Evolutionary conservation across 2,797 vertebrate species (phyloP).

Genomic region (Cheirogaleus major): DNA sequence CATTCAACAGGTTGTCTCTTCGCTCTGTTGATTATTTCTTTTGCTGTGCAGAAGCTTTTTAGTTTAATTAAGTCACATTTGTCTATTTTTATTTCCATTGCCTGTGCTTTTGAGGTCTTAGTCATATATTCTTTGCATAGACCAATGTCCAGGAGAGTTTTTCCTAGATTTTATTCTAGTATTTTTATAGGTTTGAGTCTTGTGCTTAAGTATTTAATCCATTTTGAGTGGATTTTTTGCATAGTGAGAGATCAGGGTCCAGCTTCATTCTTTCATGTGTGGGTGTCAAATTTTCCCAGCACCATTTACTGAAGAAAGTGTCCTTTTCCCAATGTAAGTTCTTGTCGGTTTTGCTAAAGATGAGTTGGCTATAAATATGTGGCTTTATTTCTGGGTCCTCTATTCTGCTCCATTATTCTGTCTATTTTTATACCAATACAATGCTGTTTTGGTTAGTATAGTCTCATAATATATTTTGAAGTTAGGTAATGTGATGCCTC

Average conservation of each 20-base stretch:
- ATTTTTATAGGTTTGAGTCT: background rate
- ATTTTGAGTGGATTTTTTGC: background rate
- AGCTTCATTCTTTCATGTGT: background rate
- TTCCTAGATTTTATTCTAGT: background rate
- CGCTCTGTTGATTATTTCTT: background rate
- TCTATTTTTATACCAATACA: background rate
- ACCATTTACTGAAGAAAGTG: too few relatives aligned
- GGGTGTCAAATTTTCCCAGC: too few relatives aligned
- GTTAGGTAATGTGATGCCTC: background rate
- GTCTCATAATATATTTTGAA: background rate
- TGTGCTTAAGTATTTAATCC: background rate
- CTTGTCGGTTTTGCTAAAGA: background rate
- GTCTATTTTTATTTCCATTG: background rate
- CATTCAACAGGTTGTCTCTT: background rate
- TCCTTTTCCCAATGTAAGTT: background rate
- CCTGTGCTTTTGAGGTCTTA: background rate
- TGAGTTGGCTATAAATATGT: background rate
- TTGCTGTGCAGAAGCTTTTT: background rate
- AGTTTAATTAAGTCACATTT: background rate
- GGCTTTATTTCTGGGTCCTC: background rate
- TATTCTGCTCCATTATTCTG: background rate
- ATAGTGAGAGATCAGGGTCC: background rate
- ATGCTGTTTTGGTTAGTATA: background rate
- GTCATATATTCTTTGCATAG: background rate
- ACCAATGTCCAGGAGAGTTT: background rate